A percentile compares a stretch with the other conserved stretches of the same genome.
Evolutionary conservation across 2,888 invertebrate genomes (phyloP).

Genomic region (Cephus runcator): DNA sequence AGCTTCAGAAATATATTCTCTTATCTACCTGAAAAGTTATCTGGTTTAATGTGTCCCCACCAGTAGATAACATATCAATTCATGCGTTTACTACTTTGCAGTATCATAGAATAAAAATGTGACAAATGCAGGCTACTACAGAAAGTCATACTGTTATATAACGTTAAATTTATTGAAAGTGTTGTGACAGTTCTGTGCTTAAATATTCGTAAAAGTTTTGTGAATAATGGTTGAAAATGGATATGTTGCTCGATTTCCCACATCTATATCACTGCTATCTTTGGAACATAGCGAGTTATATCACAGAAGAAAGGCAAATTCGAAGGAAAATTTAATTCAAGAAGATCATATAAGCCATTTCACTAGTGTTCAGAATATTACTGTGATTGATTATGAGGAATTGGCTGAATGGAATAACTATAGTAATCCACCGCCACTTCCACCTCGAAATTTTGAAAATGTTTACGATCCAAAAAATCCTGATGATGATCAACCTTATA

Average conservation of each 20-base stretch:
- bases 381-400: slow-evolving; percentile 34
- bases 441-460: slow-evolving; percentile 35
- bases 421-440: slow-evolving; percentile 26
- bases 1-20: background rate
- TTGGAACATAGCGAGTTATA: slow-evolving; percentile 57
- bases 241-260: slow-evolving; percentile 35
- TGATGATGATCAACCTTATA: slow-evolving; percentile 14
- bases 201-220: slow-evolving; percentile 4
- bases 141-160: background rate
- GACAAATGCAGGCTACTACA: background rate
- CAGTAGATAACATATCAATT: slow-evolving; percentile 34
- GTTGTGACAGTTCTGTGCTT: no score
- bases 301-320: slow-evolving; percentile 47
- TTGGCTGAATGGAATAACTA: slow-evolving; percentile 33
- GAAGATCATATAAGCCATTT: slow-evolving; percentile 28
- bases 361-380: slow-evolving; percentile 20
- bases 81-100: background rate
- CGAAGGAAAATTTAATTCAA: slow-evolving; percentile 34
- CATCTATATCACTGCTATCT: slow-evolving; percentile 48
- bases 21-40: slow-evolving; percentile 13
- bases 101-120: slow-evolving; percentile 1
- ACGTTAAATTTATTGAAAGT: no score
- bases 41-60: slow-evolving; percentile 4
- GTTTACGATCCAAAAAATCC: slow-evolving; percentile 30
- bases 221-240: slow-evolving; percentile 31